phyloP scores from a whole-genome alignment of 2,797 vertebrate species.

The Podarcis siculus region DNA sequence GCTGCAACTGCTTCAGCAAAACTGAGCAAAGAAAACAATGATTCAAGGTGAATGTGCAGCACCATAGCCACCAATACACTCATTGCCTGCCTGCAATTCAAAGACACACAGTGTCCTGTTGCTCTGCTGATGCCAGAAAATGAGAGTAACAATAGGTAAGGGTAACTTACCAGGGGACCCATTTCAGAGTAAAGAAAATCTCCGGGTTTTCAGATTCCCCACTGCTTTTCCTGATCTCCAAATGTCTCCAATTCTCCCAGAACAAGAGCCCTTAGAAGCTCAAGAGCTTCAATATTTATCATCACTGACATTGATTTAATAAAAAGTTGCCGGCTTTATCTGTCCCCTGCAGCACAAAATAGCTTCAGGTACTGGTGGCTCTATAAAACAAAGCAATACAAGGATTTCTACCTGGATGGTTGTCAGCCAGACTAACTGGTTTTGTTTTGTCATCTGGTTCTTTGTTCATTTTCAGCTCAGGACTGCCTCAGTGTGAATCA shows the following conservation, averaged over 20 bases:
- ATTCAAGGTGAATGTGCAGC: neutral
- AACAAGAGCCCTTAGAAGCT: neutral
- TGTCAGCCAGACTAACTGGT: neutral
- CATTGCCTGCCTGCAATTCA: neutral
- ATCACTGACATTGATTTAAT: conserved; percentile 22
- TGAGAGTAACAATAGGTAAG: neutral
- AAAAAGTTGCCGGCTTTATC: conserved; percentile 11
- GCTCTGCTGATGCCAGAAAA: neutral
- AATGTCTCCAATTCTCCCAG: conserved; percentile 4
- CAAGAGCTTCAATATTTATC: conserved; percentile 7
- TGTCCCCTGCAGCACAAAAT: conserved; percentile 12
- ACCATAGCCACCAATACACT: neutral
- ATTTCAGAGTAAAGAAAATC: neutral
- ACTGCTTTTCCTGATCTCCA: neutral
- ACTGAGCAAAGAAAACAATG: neutral
- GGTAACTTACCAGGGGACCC: neutral
- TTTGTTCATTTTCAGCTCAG: neutral
- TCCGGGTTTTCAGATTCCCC: neutral
- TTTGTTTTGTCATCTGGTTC: conserved; percentile 6
- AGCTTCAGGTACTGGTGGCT: neutral
- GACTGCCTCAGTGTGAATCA: neutral
- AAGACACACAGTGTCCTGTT: neutral
- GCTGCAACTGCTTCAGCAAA: neutral
- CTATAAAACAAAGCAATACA: conserved; percentile 23
- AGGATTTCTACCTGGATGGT: neutral